Percentiles rank a stretch among this genome's conserved stretches.
Evolutionary conservation across 2,888 invertebrate species (phyloP).

Genomic region (Tachina lurida): DNA sequence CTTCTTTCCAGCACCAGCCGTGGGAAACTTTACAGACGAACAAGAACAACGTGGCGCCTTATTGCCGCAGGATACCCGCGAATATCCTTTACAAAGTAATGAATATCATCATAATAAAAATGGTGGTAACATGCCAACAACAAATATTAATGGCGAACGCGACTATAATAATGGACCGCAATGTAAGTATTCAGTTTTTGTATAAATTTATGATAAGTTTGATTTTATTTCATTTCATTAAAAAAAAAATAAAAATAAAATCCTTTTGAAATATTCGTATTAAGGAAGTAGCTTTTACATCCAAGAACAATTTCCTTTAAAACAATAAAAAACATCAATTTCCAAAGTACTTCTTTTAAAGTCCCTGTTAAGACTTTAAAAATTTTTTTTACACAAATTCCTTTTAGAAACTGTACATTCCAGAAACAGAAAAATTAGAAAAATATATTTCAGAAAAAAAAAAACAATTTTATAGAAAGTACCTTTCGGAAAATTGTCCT

Average conservation of each 20-base stretch:
- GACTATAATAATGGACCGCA: conserved; percentile 79
- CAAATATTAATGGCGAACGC: conserved; percentile 74
- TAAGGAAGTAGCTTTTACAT: too few relatives aligned
- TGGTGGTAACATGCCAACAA: conserved; percentile 73
- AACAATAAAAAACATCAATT: too few relatives aligned
- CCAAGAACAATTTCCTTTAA: too few relatives aligned
- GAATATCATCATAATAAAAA: conserved; percentile 84
- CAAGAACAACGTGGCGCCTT: conserved; percentile 82
- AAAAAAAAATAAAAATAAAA: not conserved
- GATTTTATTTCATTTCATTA: conserved; percentile 1
- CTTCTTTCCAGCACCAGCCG: conserved; percentile 83
- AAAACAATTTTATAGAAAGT: too few relatives aligned
- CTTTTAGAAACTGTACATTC: not conserved
- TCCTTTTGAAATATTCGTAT: too few relatives aligned
- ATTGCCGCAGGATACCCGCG: conserved; percentile 84
- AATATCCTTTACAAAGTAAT: conserved; percentile 87
- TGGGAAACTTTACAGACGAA: conserved; percentile 86
- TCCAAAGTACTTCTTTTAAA: not conserved
- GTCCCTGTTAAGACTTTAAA: too few relatives aligned
- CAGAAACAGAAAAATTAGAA: not conserved
- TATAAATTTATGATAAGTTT: conserved; percentile 5
- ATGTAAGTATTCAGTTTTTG: conserved; percentile 75
- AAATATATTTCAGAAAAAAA: not conserved
- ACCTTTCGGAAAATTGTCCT: too few relatives aligned
- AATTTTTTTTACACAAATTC: not conserved